These are phyloP conservation scores for Stomorhina lunata DNA, from an alignment of 2,888 invertebrate genomes.

Conservation along the genomic window DNA sequence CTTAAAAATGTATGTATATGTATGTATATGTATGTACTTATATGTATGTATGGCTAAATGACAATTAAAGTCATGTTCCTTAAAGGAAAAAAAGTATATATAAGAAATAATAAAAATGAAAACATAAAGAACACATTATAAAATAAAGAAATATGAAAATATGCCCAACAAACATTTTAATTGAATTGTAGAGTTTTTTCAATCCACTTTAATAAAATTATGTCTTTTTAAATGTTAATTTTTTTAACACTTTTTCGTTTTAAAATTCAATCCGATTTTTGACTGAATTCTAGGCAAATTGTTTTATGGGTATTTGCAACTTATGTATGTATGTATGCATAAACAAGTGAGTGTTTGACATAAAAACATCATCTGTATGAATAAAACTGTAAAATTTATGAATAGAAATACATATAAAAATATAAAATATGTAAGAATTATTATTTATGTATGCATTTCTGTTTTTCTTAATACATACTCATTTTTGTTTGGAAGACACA, in stretches of 20 bases:
- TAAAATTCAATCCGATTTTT: no score
- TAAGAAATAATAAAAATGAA: background rate
- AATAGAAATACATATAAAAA: background rate
- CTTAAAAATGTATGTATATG: no score
- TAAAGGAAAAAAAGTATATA: background rate
- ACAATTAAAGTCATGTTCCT: constrained; percentile 6
- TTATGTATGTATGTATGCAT: background rate
- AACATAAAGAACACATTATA: background rate
- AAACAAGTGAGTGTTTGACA: background rate
- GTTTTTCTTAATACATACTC: background rate
- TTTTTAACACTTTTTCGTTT: no score
- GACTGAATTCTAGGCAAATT: no score
- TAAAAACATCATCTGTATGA: constrained; percentile 8
- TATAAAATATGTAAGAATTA: background rate
- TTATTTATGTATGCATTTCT: constrained; percentile 3
- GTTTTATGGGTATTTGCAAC: background rate
- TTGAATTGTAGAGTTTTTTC: no score
- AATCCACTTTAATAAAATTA: no score
- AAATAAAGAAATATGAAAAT: background rate
- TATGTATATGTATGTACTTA: no score
- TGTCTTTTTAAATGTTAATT: no score
- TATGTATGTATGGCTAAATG: background rate
- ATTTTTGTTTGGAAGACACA: background rate
- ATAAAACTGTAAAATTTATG: background rate
- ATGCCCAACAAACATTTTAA: background rate